Evolutionary conservation across 2,888 invertebrate genomes (phyloP).

Genomic region (Pollenia amentaria): DNA sequence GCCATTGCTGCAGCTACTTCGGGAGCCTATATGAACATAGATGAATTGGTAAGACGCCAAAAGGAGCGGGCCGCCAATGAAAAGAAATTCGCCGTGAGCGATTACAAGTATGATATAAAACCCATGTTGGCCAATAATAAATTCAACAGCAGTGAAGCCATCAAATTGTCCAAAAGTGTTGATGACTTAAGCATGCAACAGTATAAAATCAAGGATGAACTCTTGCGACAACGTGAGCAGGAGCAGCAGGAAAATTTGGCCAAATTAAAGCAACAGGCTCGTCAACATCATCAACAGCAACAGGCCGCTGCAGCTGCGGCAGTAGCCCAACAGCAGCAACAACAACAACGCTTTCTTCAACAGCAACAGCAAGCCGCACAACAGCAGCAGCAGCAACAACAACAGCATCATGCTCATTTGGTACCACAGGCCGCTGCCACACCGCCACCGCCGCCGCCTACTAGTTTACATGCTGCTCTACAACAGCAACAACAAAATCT

Average conservation of each 20-base stretch:
- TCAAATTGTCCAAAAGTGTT: constrained; percentile 81
- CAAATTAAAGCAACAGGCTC: constrained; percentile 82
- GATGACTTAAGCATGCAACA: constrained; percentile 82
- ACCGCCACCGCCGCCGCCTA: constrained; percentile 72
- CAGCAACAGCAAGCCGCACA: constrained; percentile 64
- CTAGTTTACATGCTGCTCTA: constrained; percentile 74
- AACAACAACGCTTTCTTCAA: constrained; percentile 77
- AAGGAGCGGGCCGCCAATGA: constrained; percentile 81
- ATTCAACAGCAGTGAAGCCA: constrained; percentile 79
- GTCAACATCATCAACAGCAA: constrained; percentile 81
- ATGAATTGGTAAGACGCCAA: constrained; percentile 82
- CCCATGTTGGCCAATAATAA: constrained; percentile 81
- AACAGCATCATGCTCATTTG: constrained; percentile 69
- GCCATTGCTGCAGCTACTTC: constrained; percentile 84
- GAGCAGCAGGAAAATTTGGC: constrained; percentile 82
- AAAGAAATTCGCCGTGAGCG: constrained; percentile 78
- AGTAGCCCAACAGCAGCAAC: constrained; percentile 77
- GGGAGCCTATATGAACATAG: constrained; percentile 84
- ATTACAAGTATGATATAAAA: constrained; percentile 81
- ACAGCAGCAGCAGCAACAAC: constrained; percentile 74
- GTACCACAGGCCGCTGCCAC: constrained; percentile 63
- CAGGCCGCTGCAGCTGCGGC: constrained; percentile 78
- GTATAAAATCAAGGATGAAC: constrained; percentile 80
- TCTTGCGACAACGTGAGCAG: constrained; percentile 81
- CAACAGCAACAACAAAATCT: constrained; percentile 76